Evolutionary conservation across 2,797 vertebrate genomes (phyloP), one percentile per base, ranked within the genome.

Genomic region (Pseudopleuronectes americanus): DNA sequence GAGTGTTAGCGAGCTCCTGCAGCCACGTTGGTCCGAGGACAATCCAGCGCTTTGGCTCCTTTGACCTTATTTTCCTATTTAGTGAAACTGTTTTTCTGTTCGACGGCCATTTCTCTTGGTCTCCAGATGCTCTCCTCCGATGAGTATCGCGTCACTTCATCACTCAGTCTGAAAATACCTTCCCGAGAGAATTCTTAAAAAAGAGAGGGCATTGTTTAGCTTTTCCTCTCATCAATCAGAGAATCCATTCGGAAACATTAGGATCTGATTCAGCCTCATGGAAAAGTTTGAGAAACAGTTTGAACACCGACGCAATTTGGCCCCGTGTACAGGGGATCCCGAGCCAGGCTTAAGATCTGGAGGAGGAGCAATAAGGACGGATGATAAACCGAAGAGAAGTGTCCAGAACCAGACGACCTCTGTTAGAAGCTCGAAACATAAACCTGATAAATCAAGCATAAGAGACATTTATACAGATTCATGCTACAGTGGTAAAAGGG

Each of bases 391-490:
- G 9, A 58, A 4, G 58, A 1, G 26, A 61, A 8, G 19, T 0
- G 24, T 70, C 59, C 63, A 77, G 68, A 28, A 23, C n/a, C 78
- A 68, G 55, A 74, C 66, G 55, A 17, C 55, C 48, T 52, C 59
- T 56, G 52, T 51, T 64, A 33, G 43, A 76, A 51, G 54, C 67
- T 45, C 8, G n/a, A 68, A 82, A 81, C 36, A 73, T 64, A 84
- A 87, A 83, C 58, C 59, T 64, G 57, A 74, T 76, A 80, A 84
- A 84, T 79, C 65, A 81, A 49, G 78, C 68, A 57, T 54, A 68
- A 81, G 79, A 84, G 84, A 79, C 77, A 87, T 85, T 86, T 72
- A 77, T 69, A 68, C 17, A 72, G 31, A 83, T 67, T 76, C 70
- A 76, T 71, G 58, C 64, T 76, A 64, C 56, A 57, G 53, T 4